phyloP scores from a whole-genome alignment of 2,888 invertebrate genomes.

The Amphipyra berbera region DNA sequence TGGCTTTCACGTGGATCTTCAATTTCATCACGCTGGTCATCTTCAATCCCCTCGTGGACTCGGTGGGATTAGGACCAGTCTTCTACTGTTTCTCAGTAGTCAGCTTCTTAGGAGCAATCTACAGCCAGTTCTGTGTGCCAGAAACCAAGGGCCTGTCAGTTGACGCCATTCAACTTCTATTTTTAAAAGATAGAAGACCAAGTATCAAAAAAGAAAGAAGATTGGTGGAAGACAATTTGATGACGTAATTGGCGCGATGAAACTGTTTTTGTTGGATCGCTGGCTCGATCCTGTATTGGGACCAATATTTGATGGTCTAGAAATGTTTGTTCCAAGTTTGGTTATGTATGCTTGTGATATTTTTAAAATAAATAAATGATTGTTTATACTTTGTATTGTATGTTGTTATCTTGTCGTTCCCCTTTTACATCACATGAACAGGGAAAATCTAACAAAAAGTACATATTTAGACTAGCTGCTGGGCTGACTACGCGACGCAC shows the following conservation, averaged over 20 bases:
- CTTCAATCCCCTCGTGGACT: constrained; percentile 73
- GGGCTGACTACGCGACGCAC: no score
- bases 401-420: no score
- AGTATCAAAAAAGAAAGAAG: constrained; percentile 21
- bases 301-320: constrained; percentile 12
- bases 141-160: constrained; percentile 82
- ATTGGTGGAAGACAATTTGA: background rate
- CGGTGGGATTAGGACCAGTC: constrained; percentile 74
- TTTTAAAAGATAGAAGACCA: constrained; percentile 60
- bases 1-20: constrained; percentile 71
- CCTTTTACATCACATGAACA: no score
- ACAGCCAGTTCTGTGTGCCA: constrained; percentile 74
- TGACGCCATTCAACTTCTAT: constrained; percentile 73
- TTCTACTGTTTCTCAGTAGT: constrained; percentile 78
- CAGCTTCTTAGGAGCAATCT: constrained; percentile 72
- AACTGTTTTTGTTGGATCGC: background rate
- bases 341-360: no score
- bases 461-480: no score
- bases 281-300: constrained; percentile 1
- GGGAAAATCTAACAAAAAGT: no score
- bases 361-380: no score
- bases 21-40: constrained; percentile 76
- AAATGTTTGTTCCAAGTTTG: constrained; percentile 9
- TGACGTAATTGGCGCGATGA: background rate
- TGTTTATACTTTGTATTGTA: no score